Base-by-base conservation (phyloP, 2,888 invertebrate genomes). In the Idaea dimidiata region DNA sequence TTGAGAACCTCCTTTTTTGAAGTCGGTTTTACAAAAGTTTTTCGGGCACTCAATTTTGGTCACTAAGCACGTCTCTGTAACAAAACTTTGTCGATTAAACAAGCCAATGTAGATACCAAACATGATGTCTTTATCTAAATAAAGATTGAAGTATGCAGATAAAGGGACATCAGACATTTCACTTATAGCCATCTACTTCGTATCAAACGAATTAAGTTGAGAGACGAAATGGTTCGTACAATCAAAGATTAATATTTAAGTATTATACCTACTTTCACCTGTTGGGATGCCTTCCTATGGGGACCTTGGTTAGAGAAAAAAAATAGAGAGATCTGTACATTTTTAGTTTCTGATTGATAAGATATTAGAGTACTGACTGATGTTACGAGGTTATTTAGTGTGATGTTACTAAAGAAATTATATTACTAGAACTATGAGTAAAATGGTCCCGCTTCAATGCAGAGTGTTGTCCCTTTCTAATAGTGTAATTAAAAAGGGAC, bases 191-290 rank as follows among this genome's bases (percentile, higher is more conserved):
- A 43, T 43, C 43, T 24, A 24, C 24, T 5, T 56, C 17, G 17
- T 56, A 56, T 56, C 56, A 17, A 56, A 17, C 18, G 56, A 56
- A 56, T 56, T 56, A 56, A 18, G 17, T 56, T 18, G 18, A 56
- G 18, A 56, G 14, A 17, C 16, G 18, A 56, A 56, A 56, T 56
- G 18, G 56, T 56, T 18, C 17, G 56, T 56, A 56, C 56, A 17
- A 6, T 56, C 54, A 17, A 10, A 56, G 56, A 56, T 56, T 56
- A 17, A 17, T 43, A 43, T 7, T 17, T 56, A 17, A 56, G 18
- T 56, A 17, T n/a, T 56, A 14, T 56, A 56, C 56, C 17, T 56
- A 56, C 56, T 56, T 56, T 56, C 56, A 17, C 56, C 54, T 43
- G 43, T 43, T 43, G 43, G 5, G 43, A 43, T 14, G 43, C 43